Conservation (phyloP, 2,797 vertebrate genomes). For the Xiphorhynchus erythropygius region DNA sequence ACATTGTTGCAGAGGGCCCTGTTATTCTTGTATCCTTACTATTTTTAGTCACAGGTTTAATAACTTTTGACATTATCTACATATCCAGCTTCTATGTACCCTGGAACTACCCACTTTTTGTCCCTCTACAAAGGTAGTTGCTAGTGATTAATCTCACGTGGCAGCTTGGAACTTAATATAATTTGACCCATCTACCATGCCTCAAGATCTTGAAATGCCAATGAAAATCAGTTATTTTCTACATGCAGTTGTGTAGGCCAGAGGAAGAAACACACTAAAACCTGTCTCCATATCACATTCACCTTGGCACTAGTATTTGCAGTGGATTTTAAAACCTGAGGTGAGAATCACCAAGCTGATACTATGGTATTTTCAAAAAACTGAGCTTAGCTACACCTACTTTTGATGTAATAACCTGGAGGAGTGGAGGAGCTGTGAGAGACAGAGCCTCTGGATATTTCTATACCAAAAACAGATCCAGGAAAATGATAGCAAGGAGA, state of each 20-base stretch:
- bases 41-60: neutral
- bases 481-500: constrained; percentile 1
- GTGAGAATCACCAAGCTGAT: neutral
- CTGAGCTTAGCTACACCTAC: neutral
- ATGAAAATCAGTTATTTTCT: neutral
- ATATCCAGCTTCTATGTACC: neutral
- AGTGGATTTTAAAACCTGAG: neutral
- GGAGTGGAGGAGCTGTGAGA: neutral
- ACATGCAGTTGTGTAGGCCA: neutral
- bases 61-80: neutral
- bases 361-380: neutral
- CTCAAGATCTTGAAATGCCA: neutral
- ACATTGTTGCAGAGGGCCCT: neutral
- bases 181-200: neutral
- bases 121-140: neutral
- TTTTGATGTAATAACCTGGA: neutral
- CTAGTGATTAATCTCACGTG: neutral
- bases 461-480: neutral
- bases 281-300: neutral
- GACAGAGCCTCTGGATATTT: neutral
- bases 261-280: neutral
- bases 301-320: neutral
- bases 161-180: neutral
- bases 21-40: neutral
- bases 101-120: neutral